Evolutionary conservation across 2,888 invertebrate species (phyloP), one percentile per base, ranked within the genome.

Genomic region (Pecten maximus): DNA sequence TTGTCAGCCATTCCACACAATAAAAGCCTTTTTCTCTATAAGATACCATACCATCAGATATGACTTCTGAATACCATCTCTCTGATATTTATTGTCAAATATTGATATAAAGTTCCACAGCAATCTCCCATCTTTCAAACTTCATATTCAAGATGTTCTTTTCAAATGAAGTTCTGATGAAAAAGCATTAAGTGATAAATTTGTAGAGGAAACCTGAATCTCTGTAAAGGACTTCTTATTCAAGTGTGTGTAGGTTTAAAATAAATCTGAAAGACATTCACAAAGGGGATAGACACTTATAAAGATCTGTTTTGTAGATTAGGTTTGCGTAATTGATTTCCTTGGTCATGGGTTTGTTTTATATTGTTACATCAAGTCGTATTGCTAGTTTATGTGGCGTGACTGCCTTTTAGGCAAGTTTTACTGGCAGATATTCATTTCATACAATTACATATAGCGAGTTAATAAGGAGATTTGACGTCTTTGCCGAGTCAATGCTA

Each of bases 201-300:
- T 74, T 74, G 74, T 74, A 10, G 74, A 74, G 74, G 74, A 74
- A 74, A 74, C 74, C 74, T 35, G 74, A 74, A 74, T 74, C 19
- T 74, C 12, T 10, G 74, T 74, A 74, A 74, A 35, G 35, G 74
- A 15, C 74, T 35, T 74, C 74, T 74, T 74, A 23, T 74, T 74
- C 28, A 74, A 74, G 74, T 74, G 74, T 74, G 74, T 23, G 74
- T 74, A 74, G 74, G 74, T 74, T 74, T 74, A 12, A 74, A 74
- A 35, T 74, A 74, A 74, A 74, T 74, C 74, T 74, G 74, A 74
- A 35, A 74, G 74, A 74, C 74, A 35, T 74, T 74, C 74, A 74
- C 74, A 74, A 74, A 74, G 74, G 74, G 74, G 28, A 23, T 74
- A 74, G 74, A 74, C 74, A 74, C 74, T 74, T 74, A 35, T 19